phyloP scores from a whole-genome alignment of 2,888 invertebrate genomes.

The Hemicrepidius hirtus region DNA sequence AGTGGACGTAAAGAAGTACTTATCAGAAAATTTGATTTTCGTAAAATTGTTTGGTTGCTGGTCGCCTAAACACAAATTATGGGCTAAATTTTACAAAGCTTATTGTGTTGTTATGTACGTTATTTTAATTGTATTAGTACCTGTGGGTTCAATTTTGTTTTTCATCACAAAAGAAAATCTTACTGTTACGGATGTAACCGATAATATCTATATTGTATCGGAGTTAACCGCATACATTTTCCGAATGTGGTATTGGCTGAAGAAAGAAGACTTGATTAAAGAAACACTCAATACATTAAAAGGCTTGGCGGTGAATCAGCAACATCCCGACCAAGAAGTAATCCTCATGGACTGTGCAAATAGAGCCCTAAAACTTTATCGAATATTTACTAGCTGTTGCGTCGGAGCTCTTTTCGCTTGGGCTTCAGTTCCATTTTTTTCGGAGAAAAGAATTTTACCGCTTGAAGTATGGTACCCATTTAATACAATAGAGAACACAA shows the following conservation, averaged over 20 bases:
- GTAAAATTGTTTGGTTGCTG: constrained; percentile 12
- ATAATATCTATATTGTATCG: constrained; percentile 8
- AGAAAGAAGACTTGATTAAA: constrained; percentile 9
- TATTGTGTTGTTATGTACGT: neutral
- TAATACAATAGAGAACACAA: constrained; percentile 58
- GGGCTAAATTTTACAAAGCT: constrained; percentile 11
- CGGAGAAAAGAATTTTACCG: constrained; percentile 43
- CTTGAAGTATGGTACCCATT: constrained; percentile 70
- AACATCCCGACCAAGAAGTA: neutral
- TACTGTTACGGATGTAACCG: constrained; percentile 7
- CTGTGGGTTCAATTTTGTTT: neutral
- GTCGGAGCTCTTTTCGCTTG: constrained; percentile 7
- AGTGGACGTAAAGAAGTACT: neutral
- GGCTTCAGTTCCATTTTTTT: constrained; percentile 27
- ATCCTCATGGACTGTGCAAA: neutral
- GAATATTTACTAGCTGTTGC: neutral
- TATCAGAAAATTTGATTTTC: constrained; percentile 2
- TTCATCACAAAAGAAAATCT: constrained; percentile 14
- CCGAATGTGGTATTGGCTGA: constrained; percentile 2
- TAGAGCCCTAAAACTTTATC: neutral
- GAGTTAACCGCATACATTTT: constrained; percentile 28
- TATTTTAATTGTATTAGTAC: neutral
- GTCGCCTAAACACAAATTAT: neutral
- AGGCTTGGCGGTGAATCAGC: neutral
- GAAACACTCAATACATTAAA: neutral